phyloP scores from a whole-genome alignment of 1,140 invertebrate genomes.

The Aphelinus certus region DNA sequence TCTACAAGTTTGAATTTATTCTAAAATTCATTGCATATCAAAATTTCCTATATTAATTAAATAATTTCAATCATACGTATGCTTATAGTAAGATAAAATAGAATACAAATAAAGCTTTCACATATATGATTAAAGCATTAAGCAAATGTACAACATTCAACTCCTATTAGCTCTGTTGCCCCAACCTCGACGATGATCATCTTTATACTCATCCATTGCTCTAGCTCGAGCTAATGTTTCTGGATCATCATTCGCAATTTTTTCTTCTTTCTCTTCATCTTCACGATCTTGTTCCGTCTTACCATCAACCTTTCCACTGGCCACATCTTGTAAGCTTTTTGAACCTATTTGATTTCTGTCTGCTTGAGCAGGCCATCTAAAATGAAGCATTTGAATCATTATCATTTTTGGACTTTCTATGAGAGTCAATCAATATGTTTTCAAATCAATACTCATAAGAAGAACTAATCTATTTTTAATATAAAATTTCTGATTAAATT shows the following conservation, averaged over 20 bases:
- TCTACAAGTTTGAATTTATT: too few species aligned
- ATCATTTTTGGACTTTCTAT: too few species aligned
- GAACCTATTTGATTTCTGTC: conserved; percentile 48
- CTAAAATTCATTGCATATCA: too few species aligned
- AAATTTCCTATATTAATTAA: too few species aligned
- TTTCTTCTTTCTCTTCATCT: conserved; percentile 65
- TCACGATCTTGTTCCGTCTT: conserved; percentile 51
- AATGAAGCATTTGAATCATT: neutral
- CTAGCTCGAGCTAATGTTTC: conserved; percentile 74
- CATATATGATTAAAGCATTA: conserved; percentile 3
- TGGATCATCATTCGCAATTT: conserved; percentile 80
- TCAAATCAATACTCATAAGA: too few species aligned
- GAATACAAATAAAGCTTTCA: neutral
- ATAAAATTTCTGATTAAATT: too few species aligned
- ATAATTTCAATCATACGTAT: too few species aligned
- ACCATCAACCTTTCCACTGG: conserved; percentile 30
- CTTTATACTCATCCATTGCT: conserved; percentile 91
- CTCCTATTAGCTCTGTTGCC: conserved; percentile 89
- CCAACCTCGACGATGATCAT: conserved; percentile 87
- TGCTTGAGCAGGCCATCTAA: conserved; percentile 57
- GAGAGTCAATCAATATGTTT: too few species aligned
- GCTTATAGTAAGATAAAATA: too few species aligned
- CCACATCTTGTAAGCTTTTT: conserved; percentile 49
- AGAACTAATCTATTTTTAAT: too few species aligned
- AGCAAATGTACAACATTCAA: conserved; percentile 60